Base-by-base conservation (phyloP, 64 coral and sea anemone genomes). In the Catalaphyllia jardinei region DNA sequence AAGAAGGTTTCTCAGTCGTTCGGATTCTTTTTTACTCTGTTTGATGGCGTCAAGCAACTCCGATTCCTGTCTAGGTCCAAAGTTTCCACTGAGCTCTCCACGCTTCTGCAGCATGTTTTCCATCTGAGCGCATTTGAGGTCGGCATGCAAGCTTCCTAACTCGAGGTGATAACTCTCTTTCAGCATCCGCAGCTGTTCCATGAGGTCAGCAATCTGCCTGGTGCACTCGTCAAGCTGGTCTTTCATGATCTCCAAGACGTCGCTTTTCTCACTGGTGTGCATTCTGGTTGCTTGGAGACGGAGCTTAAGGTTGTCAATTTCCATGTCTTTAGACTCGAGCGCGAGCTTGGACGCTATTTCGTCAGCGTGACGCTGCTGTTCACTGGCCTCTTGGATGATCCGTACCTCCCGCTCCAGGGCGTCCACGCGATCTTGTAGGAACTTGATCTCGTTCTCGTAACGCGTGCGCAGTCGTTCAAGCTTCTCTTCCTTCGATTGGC, bases 311-410 rank as follows among this genome's bases (percentile, higher is more conserved):
- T 91, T 98, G 22, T 98, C 95, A 30, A 98, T 94, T 74, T 98
- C 92, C 92, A 98, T 98, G 24, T 98, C 92, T 86, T 98, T 98
- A 3, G 95, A 86, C 60, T 98, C 95, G 4, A 98, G n/a, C 2
- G 85, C 89, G 10, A 98, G 74, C n/a, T 80, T 98, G 65, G 61
- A 54, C 0, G 95, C 83, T 18, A 98, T 98, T 18, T 94, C 95
- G 10, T 98, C 95, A 2, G 95, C 95, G 27, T 94, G 95, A 13
- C 95, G 88, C 24, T 98, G 95, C 42, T 98, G 95, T n/a, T 98
- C 95, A 62, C 31, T 71, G 3, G 95, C 87, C 61, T 94, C 95
- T 60, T 94, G 92, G 1, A 92, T 76, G 2, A 94, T 79, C 27
- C 73, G 87, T 73, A 98, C 27, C 51, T 98, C 95, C 19, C 86